Percentiles rank a stretch among this genome's conserved stretches.
Conservation (phyloP, 2,888 invertebrate genomes). For the Seira ritae region DNA sequence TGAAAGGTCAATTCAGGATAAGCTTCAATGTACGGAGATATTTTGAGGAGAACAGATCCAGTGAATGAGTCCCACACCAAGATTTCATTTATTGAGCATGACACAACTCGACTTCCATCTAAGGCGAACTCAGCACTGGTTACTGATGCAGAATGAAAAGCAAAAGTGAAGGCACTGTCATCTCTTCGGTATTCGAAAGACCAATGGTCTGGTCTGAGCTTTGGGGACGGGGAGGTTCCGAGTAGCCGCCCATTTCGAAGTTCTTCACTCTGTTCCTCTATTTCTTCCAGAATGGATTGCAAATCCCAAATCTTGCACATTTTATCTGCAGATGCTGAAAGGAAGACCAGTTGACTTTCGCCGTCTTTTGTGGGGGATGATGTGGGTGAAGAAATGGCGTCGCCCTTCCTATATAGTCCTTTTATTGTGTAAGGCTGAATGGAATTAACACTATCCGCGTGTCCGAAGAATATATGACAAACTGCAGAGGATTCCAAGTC, state of each 20-base stretch:
- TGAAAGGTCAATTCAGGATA: conserved; percentile 57
- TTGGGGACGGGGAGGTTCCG: conserved; percentile 68
- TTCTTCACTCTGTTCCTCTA: conserved; percentile 55
- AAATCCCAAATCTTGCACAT: conserved; percentile 80
- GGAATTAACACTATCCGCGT: conserved; percentile 77
- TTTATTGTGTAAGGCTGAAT: conserved; percentile 75
- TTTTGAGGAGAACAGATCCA: conserved; percentile 66
- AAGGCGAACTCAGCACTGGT: conserved; percentile 66
- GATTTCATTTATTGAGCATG: conserved; percentile 68
- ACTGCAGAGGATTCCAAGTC: conserved; percentile 77
- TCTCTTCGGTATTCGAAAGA: conserved; percentile 61
- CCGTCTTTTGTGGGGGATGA: not conserved
- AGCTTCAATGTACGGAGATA: conserved; percentile 60
- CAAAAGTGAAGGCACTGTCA: conserved; percentile 66
- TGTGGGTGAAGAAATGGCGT: not conserved
- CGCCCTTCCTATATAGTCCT: conserved; percentile 9
- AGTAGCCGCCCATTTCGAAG: conserved; percentile 44
- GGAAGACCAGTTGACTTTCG: conserved; percentile 65
- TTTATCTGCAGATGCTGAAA: conserved; percentile 80
- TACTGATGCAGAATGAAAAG: conserved; percentile 69
- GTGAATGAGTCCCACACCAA: conserved; percentile 65
- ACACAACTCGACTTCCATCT: conserved; percentile 64
- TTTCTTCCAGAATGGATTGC: conserved; percentile 74
- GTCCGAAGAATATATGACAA: conserved; percentile 77
- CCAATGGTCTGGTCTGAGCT: conserved; percentile 66